Conservation (phyloP, 2,113 vertebrate genomes). For the Elaphurus davidianus region DNA sequence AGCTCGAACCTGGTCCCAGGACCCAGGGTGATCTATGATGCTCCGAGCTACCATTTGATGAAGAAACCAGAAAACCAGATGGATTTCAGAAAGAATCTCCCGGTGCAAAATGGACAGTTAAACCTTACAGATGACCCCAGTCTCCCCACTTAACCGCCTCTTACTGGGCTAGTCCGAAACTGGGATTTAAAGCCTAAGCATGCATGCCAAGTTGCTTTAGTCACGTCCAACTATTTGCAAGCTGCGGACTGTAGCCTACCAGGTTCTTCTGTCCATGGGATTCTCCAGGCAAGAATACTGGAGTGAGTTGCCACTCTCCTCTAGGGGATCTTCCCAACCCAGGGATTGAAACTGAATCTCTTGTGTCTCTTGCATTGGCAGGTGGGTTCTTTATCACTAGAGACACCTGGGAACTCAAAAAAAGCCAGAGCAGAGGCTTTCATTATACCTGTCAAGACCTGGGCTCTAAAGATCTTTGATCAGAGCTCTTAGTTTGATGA, state of each 20-base stretch:
- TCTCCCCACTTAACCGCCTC: neutral
- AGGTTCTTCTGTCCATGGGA: neutral
- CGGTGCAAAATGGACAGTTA: neutral
- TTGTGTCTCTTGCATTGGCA: neutral
- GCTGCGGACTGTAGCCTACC: neutral
- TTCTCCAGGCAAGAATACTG: neutral
- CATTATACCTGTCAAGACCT: neutral
- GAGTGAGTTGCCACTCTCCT: neutral
- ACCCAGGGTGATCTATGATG: neutral
- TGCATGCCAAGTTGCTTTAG: neutral
- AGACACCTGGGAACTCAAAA: neutral
- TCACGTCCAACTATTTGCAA: neutral
- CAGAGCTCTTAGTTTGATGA: neutral
- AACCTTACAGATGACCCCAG: neutral
- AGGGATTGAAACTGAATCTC: neutral
- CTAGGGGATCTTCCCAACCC: neutral
- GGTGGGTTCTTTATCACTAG: neutral
- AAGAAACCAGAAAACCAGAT: constrained; percentile 42
- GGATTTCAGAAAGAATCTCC: neutral
- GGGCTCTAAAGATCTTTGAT: neutral
- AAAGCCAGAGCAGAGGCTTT: neutral
- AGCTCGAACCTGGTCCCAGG: neutral
- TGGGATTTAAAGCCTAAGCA: neutral
- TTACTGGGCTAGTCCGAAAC: neutral
- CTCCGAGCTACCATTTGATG: constrained; percentile 40